These are phyloP conservation scores for Dicentrarchus labrax DNA, from an alignment of 2,113 vertebrate genomes.

Conservation along the genomic window DNA sequence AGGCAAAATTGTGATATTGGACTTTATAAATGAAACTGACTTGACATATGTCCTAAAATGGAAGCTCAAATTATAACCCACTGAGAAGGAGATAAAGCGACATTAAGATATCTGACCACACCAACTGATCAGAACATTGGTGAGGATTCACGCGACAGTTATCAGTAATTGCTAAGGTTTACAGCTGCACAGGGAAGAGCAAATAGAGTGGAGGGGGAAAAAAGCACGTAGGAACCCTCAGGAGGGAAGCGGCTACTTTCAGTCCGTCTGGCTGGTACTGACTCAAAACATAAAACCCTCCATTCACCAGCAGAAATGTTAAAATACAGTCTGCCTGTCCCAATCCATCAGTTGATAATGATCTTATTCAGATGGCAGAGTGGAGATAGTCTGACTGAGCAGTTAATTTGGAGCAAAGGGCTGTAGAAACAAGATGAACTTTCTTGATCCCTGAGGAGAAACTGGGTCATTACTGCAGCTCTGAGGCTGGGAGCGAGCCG, in stretches of 20 bases:
- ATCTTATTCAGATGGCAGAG: constrained; percentile 10
- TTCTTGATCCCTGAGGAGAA: constrained; percentile 30
- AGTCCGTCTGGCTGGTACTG: constrained; percentile 6
- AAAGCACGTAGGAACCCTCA: background rate
- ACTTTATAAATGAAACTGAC: background rate
- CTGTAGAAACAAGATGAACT: constrained; percentile 43
- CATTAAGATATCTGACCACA: no score
- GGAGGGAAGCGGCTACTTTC: constrained; percentile 19
- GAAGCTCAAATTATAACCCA: background rate
- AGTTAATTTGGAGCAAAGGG: constrained; percentile 52
- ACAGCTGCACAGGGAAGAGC: constrained; percentile 2
- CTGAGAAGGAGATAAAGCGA: background rate
- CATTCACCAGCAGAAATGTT: constrained; percentile 6
- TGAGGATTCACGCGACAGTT: background rate
- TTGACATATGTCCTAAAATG: background rate
- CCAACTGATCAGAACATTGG: background rate
- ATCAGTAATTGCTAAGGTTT: background rate
- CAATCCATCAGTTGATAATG: constrained; percentile 9
- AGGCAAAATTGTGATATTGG: background rate
- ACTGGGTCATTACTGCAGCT: constrained; percentile 47
- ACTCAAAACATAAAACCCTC: constrained; percentile 22
- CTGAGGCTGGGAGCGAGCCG: constrained; percentile 20
- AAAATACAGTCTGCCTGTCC: constrained; percentile 10
- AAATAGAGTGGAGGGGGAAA: background rate
- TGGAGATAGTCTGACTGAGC: constrained; percentile 34